phyloP scores from a whole-genome alignment of 2,113 vertebrate species.

The Mesocricetus auratus region DNA sequence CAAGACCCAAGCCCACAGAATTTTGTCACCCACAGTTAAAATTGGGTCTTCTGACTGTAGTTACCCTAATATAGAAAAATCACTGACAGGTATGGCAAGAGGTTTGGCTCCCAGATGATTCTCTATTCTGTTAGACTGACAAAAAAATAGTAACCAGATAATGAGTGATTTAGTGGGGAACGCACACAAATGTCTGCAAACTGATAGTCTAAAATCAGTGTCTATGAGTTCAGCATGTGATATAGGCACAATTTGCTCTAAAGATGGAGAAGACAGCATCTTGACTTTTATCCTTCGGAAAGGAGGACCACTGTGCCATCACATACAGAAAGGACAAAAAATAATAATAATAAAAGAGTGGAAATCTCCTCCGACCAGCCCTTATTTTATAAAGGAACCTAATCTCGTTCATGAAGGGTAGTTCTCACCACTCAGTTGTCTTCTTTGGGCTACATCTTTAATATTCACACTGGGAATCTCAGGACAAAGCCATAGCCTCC shows the following conservation, averaged over 20 bases:
- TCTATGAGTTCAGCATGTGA: neutral
- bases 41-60: neutral
- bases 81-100: neutral
- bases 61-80: too few relatives aligned
- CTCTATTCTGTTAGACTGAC: neutral
- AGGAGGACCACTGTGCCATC: neutral
- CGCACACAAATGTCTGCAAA: neutral
- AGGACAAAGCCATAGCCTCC: neutral
- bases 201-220: neutral
- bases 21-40: neutral
- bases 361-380: rapidly evolving
- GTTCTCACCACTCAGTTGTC: neutral
- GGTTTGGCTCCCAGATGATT: neutral
- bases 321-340: neutral
- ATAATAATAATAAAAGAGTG: neutral
- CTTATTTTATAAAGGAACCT: neutral
- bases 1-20: neutral
- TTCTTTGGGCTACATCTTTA: neutral
- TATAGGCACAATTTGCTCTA: neutral
- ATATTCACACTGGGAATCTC: neutral
- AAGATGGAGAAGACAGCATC: neutral
- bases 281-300: neutral
- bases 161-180: neutral
- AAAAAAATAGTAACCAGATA: neutral
- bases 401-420: neutral